These are phyloP conservation scores for Caenorhabditis uteleia DNA, from an alignment of 2,888 invertebrate genomes.

Conservation along the genomic window DNA sequence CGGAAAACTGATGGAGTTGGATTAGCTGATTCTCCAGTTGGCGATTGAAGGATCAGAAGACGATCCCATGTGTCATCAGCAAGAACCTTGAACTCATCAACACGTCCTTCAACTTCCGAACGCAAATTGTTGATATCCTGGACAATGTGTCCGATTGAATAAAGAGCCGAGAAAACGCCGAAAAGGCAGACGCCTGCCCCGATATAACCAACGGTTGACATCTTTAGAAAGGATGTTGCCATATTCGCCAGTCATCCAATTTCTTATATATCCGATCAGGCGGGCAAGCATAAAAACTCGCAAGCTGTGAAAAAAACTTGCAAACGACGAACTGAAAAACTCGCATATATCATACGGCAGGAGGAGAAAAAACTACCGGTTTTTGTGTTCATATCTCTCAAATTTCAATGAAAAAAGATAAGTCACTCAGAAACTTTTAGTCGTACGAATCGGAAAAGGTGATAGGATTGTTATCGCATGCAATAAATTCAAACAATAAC, in stretches of 20 bases:
- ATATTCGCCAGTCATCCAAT: not conserved
- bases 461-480: too few relatives aligned
- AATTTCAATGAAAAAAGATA: too few relatives aligned
- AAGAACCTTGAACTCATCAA: constrained; percentile 49
- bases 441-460: too few relatives aligned
- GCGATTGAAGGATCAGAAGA: constrained; percentile 50
- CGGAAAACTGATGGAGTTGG: constrained; percentile 46
- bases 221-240: constrained; percentile 6
- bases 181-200: constrained; percentile 47
- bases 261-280: not conserved
- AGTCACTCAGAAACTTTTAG: too few relatives aligned
- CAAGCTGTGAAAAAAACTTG: constrained; percentile 11
- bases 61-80: constrained; percentile 58
- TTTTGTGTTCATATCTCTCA: not conserved
- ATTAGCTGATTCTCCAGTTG: constrained; percentile 47
- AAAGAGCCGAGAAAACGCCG: constrained; percentile 47
- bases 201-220: constrained; percentile 44
- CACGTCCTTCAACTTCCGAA: constrained; percentile 44
- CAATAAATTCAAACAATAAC: too few relatives aligned
- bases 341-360: not conserved
- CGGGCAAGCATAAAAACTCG: constrained; percentile 17
- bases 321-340: constrained; percentile 12
- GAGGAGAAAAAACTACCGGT: constrained; percentile 34
- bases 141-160: constrained; percentile 50
- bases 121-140: constrained; percentile 51